Base-by-base conservation (phyloP, 2,113 vertebrate genomes). In the Brachyhypopomus occidentalis region DNA sequence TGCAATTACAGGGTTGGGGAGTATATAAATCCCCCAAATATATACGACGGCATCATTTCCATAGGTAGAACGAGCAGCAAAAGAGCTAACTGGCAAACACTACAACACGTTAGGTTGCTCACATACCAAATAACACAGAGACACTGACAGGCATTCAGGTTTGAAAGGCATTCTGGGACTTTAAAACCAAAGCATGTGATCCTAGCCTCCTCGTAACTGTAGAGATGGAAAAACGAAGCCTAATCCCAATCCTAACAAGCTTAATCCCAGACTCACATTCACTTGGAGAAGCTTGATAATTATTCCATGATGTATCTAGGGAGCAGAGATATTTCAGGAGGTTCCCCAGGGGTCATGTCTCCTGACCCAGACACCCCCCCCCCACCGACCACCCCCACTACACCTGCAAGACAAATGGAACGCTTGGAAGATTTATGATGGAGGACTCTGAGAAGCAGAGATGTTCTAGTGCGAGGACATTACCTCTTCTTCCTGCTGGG, bases 401-500 rank as follows among this genome's bases (percentile, higher is more conserved):
- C 34, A 38, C 66, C 19, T 20, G 25, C 3, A 5, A 20, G 5
- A 67, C 30, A 27, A 30, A 36, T 34, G 20, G 34, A 41, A 69
- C 5, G 11, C 8, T 36, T 41, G 2, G 8, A 20, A 38, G 66
- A n/a, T 38, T 38, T 69, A 17, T 69, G 17, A 3, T 41, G 20
- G 34, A 38, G 41, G 66, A 14, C 20, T 66, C 63, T n/a, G 36
- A 17, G 34, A 41, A 67, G 36, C 64, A 67, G 14, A 8, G 62
- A 66, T 77, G 83, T 79, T 80, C 70, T 45, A 23, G 60, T 59
- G 36, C 1, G 52, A 36, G 36, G 27, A 34, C 19, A 75, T 41
- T 71, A 41, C 72, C 69, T 25, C 83, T 69, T 73, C 64, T 12
- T 64, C 27, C 34, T 58, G 56, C 20, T 25, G 62, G 64, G 75